Base-by-base conservation (phyloP, 2,888 invertebrate species). In the Cephonodes hylas region DNA sequence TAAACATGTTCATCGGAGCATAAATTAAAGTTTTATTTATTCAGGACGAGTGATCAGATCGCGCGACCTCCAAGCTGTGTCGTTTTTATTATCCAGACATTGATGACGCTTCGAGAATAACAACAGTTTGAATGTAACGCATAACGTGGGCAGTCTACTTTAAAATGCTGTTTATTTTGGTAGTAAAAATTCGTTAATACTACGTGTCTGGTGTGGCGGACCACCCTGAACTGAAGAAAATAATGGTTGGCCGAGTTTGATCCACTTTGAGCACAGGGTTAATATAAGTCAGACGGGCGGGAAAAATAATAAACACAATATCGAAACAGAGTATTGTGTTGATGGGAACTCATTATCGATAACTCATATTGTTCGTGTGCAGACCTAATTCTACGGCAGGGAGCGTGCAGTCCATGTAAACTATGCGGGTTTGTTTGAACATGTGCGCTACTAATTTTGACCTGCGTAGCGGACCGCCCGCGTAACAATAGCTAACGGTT, bases 381-480 rank as follows among this genome's bases (percentile, higher is more conserved):
- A 76, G 75, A 70, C 72, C 72, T 69, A 69, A 68, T 70, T 74
- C 68, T 70, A 68, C 64, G 70, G 71, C 71, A 66, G 72, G 63
- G 64, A 67, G 75, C 75, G 74, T 74, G 69, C 75, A 72, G 68
- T 70, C 73, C 78, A 71, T 77, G 85, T 90, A 90, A 92, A 92
- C 91, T 91, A 88, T 84, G 78, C 79, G 73, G 74, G 85, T 85
- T 86, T 90, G 89, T 90, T 91, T 90, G 82, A 85, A 89, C 91
- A 91, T 90, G 88, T 92, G 91, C 83, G 85, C 84, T 89, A 88
- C 91, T 91, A 91, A 91, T 88, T 92, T 82, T 86, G 90, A 89
- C 87, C 87, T 81, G 87, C 76, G 74, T 72, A 76, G 76, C 79
- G 78, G 85, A 78, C 85, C 85, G 85, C 85, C 82, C 80, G 80